Percentiles rank a stretch among this genome's conserved stretches.
These are phyloP conservation scores for Enteromius afrohamiltoni DNA, from an alignment of 2,797 vertebrate species.

Conservation along the genomic window DNA sequence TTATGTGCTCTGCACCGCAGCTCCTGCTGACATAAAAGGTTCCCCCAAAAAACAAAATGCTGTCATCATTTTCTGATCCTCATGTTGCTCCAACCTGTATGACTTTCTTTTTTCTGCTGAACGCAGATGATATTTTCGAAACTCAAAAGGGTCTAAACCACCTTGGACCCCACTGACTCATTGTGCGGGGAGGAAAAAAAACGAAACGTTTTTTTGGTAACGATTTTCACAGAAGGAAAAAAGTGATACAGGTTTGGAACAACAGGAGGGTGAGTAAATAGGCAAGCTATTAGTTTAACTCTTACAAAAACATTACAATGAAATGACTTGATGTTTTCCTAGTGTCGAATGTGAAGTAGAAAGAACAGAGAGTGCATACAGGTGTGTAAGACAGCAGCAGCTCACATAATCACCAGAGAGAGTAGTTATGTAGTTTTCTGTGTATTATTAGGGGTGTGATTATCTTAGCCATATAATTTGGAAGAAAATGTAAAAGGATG, in stretches of 20 bases:
- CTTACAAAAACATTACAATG: background rate
- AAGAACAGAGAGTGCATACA: background rate
- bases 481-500: background rate
- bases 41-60: background rate
- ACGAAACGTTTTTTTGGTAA: background rate
- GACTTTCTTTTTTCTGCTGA: background rate
- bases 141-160: background rate
- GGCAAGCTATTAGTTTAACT: background rate
- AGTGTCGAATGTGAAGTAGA: background rate
- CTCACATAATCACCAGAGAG: background rate
- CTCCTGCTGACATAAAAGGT: conserved; percentile 4
- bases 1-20: conserved; percentile 1
- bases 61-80: background rate
- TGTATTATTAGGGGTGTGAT: background rate
- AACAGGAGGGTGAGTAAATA: background rate
- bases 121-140: background rate
- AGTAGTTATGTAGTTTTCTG: background rate
- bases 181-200: background rate
- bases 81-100: background rate
- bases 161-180: background rate
- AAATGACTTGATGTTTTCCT: background rate
- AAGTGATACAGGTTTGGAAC: background rate
- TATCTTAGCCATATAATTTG: background rate
- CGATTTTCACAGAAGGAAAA: background rate
- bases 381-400: background rate